These are phyloP conservation scores for Adoxophyes honmai DNA, from an alignment of 1,140 invertebrate genomes.

Conservation along the genomic window DNA sequence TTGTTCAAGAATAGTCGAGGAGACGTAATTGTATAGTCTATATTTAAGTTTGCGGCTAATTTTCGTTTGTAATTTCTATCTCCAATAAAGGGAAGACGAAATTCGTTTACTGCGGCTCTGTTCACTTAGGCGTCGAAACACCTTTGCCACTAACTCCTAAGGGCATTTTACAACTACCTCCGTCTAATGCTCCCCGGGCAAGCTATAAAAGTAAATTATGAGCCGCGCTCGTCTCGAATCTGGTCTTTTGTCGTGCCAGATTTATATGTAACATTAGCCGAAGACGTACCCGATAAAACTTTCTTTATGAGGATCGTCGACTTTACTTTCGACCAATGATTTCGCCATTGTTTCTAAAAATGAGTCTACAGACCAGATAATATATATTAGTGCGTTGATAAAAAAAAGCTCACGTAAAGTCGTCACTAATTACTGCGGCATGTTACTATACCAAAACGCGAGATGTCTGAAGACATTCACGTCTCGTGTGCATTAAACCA, in stretches of 20 bases:
- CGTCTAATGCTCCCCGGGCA: constrained; percentile 7
- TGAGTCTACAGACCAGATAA: no score
- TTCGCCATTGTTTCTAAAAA: neutral
- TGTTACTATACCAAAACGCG: no score
- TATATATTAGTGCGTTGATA: no score
- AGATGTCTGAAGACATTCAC: no score
- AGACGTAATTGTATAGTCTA: no score
- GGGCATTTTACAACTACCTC: constrained; percentile 12
- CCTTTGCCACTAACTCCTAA: constrained; percentile 2
- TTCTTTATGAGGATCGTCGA: constrained; percentile 5
- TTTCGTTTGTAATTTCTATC: no score
- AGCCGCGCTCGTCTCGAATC: constrained; percentile 7
- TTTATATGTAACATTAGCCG: constrained; percentile 14
- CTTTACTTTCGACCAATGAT: neutral
- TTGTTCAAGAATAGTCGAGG: no score
- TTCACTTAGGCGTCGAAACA: neutral
- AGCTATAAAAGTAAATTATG: constrained; percentile 16
- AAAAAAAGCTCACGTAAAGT: no score
- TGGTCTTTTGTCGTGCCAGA: constrained; percentile 15
- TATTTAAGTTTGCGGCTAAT: no score
- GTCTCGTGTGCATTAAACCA: no score
- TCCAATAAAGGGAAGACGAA: no score
- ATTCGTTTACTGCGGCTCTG: neutral
- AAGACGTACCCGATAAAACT: constrained; percentile 7
- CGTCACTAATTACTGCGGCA: no score